Base-by-base conservation (phyloP, 2,113 vertebrate genomes). In the Catagonus wagneri region DNA sequence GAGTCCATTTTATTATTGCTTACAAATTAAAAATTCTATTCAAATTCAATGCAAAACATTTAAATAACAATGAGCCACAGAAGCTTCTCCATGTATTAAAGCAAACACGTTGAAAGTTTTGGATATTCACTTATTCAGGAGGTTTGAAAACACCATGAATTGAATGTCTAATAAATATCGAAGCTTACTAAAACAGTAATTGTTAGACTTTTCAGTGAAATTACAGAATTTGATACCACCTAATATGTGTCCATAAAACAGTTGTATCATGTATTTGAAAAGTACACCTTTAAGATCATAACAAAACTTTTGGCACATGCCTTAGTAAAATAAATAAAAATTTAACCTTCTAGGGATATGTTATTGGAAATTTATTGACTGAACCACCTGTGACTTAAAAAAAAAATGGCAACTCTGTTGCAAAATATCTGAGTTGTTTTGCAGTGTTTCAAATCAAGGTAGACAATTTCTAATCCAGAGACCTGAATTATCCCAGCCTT, bases 351-450 rank as follows among this genome's bases (percentile, higher is more conserved):
- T 27, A 15, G 54, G 15, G 34, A 29, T 61, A 65, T 39, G 15
- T 66, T 83, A 66, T 63, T 32, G 32, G 27, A 58, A 23, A 44
- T 85, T 23, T 54, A 27, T 39, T 83, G 95, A 36, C 32, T 79
- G 34, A 96, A 74, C 78, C 66, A 83, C 93, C 83, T 95, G 4
- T 85, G 89, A 0, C 56, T 96, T 97, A 89, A 52, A 60, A 25
- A 54, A 52, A 61, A 75, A 71, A 91, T 89, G 71, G 23, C 2
- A 19, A 50, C 58, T 36, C 44, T 58, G n/a, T 58, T 66, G 7
- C 0, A 13, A 65, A 60, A 27, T 44, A 39, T 60, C 68, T 84
- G 4, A 91, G 90, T 36, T 32, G 13, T 58, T 36, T 85, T 93
- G 80, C n/a, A 17, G 92, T 66, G 23, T 83, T 86, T 97, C 74